These are phyloP conservation scores for Lepidurus apus DNA, from an alignment of 1,140 invertebrate species.

Conservation along the genomic window DNA sequence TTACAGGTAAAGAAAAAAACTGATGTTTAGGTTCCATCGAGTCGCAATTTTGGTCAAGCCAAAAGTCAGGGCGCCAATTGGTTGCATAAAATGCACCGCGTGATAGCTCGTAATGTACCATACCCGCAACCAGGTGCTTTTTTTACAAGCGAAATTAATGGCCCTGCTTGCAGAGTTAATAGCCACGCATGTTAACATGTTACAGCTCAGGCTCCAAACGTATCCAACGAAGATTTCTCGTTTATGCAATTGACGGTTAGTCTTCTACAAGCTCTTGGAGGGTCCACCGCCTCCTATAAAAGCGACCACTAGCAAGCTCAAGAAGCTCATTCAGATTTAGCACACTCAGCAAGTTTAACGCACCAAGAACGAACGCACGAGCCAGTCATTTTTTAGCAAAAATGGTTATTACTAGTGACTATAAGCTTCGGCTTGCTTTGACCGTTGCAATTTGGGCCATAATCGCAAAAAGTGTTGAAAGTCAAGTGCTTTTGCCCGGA, in stretches of 20 bases:
- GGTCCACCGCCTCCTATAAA: background rate
- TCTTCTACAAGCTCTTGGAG: background rate
- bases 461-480: background rate
- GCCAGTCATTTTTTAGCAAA: background rate
- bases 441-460: background rate
- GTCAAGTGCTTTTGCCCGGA: slow-evolving; percentile 24
- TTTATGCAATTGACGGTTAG: background rate
- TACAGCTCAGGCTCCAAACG: background rate
- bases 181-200: background rate
- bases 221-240: background rate
- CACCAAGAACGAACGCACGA: background rate
- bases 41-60: background rate
- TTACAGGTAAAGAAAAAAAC: too few species aligned
- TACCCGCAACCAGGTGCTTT: background rate
- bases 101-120: slow-evolving; percentile 7
- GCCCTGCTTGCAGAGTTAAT: background rate
- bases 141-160: background rate
- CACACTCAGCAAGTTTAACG: background rate
- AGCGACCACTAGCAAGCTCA: background rate
- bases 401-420: background rate
- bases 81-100: background rate
- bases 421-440: background rate
- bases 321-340: background rate
- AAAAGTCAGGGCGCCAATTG: background rate
- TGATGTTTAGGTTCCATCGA: background rate